phyloP scores from a whole-genome alignment of 2,797 vertebrate species.

The Rhinichthys osculus region DNA sequence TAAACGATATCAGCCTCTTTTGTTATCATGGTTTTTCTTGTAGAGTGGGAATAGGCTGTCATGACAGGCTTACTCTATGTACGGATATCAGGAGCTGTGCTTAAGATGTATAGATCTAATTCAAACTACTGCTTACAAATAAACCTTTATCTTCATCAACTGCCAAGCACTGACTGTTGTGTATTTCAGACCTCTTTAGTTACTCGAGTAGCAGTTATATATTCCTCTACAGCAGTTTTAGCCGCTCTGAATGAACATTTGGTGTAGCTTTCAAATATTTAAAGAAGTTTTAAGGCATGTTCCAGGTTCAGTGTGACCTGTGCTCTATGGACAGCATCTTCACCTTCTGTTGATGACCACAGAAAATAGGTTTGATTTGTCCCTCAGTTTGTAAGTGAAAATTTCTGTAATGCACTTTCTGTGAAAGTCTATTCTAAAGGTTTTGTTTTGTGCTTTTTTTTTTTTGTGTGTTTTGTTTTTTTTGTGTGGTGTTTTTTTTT shows the following conservation, averaged over 20 bases:
- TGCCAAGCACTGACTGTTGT: constrained; percentile 86
- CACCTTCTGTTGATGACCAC: not conserved
- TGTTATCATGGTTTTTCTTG: constrained; percentile 69
- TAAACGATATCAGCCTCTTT: constrained; percentile 88
- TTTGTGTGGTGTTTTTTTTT: not conserved
- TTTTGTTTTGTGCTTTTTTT: not conserved
- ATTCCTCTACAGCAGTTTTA: not conserved
- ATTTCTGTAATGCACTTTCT: not conserved
- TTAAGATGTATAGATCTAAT: constrained; percentile 90
- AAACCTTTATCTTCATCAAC: constrained; percentile 89
- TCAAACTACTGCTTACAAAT: constrained; percentile 89
- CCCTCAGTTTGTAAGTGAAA: not conserved
- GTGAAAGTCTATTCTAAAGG: not conserved
- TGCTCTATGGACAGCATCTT: not conserved
- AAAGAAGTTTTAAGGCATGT: not conserved
- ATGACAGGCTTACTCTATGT: constrained; percentile 83
- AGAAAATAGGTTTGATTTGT: not conserved
- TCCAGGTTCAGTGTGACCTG: not conserved
- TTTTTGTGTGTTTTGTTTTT: too few relatives aligned
- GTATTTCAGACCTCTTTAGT: constrained; percentile 68
- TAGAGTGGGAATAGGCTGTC: constrained; percentile 81
- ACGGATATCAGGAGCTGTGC: constrained; percentile 87
- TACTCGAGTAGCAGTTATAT: not conserved
- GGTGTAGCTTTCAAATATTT: not conserved
- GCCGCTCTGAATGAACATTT: not conserved